Conservation (phyloP, 2,113 vertebrate genomes). For the Micromys minutus region DNA sequence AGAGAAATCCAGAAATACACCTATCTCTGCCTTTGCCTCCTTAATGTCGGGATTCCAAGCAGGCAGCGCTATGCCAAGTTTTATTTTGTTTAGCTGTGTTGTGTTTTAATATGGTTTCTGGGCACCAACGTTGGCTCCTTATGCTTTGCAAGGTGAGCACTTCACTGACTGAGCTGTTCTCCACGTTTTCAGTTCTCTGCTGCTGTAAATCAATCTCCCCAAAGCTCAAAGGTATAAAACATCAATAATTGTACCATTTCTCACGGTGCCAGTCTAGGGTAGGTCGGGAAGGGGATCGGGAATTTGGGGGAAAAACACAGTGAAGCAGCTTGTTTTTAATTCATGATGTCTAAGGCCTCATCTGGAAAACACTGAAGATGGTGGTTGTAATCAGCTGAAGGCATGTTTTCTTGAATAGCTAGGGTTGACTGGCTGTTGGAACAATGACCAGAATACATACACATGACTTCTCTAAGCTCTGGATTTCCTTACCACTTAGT, state of each 20-base stretch:
- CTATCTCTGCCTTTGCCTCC: background rate
- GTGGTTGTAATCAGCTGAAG: background rate
- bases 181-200: background rate
- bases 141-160: background rate
- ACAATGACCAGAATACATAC: background rate
- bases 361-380: background rate
- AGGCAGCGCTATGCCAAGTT: background rate
- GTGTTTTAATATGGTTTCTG: background rate
- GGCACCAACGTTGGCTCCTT: background rate
- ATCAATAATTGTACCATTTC: background rate
- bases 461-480: background rate
- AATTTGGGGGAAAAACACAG: background rate
- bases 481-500: background rate
- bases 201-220: background rate
- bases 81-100: background rate
- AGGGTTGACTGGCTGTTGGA: background rate
- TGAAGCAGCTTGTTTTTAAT: background rate
- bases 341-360: background rate
- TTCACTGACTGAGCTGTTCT: background rate
- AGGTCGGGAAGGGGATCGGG: background rate
- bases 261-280: background rate
- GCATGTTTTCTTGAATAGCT: background rate
- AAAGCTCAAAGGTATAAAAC: background rate
- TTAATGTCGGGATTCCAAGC: background rate
- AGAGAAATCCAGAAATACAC: background rate